Evolutionary conservation across 2,113 vertebrate genomes (phyloP), one percentile per base, ranked within the genome.

Genomic region (Fulica atra): DNA sequence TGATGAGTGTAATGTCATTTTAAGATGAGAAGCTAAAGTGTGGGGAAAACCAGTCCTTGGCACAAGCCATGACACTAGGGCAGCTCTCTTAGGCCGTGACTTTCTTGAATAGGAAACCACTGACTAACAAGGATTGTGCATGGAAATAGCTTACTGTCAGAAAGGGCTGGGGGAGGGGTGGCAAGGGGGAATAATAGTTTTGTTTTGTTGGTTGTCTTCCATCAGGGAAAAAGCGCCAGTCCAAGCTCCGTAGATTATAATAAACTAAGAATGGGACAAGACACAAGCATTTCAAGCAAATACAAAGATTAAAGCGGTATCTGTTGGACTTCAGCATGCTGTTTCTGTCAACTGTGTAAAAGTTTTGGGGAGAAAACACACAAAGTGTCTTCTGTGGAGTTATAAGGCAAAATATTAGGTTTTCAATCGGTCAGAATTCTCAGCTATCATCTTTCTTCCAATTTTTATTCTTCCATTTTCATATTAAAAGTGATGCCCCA

Each of bases 41-140:
- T 2, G 59, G 59, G 79, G 85, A 90, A 96, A 94, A 40, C 18
- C 54, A 89, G 2, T 7, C 13, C 40, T 25, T 0, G 0, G 74
- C 77, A 87, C 24, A 65, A 86, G 59, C 53, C 63, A 40, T 40
- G 81, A 53, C 50, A 60, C 36, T 9, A 54, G 26, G 56, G 33
- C 50, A 84, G 54, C 35, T 88, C 38, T 85, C 81, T 44, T 68
- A 73, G 81, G 61, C 54, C 50, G 8, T 8, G 16, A 40, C 46
- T 69, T 89, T 89, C 64, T 90, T 77, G 71, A 83, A 40, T 50
- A 64, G 88, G 85, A 92, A 92, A 80, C 57, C 80, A 61, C 15
- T 86, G 85, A 89, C 77, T 92, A 70, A 87, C 21, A 54, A 57
- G 38, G 44, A 77, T 53, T 73, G 71, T 33, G 46, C 50, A 64